Percentiles rank a stretch among this genome's conserved stretches.
Evolutionary conservation across 2,797 vertebrate species (phyloP).

Genomic region (Buphagus erythrorhynchus): DNA sequence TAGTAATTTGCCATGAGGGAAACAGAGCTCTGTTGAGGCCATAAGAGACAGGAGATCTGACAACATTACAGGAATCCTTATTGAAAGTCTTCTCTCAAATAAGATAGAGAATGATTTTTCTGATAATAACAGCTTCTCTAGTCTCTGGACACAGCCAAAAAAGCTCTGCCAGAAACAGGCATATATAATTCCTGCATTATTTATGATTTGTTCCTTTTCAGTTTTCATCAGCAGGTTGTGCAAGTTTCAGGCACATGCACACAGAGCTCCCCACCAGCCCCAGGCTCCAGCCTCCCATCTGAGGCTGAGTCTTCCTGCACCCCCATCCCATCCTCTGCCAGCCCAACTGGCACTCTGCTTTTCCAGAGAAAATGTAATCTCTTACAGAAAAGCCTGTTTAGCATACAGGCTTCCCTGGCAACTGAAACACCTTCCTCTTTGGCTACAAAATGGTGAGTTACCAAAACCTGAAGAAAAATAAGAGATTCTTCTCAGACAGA

Average conservation of each 20-base stretch:
- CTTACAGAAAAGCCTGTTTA: not conserved
- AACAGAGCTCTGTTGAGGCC: not conserved
- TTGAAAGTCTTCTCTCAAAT: not conserved
- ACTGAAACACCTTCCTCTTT: not conserved
- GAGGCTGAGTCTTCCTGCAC: not conserved
- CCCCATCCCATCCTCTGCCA: not conserved
- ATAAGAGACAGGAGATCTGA: not conserved
- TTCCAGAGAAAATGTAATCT: not conserved
- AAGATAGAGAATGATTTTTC: not conserved
- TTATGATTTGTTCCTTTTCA: not conserved
- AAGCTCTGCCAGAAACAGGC: not conserved
- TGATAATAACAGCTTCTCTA: not conserved
- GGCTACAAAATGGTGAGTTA: not conserved
- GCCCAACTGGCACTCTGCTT: fast-evolving
- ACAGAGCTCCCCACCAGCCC: not conserved
- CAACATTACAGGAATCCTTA: not conserved
- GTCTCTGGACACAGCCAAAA: not conserved
- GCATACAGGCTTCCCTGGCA: not conserved
- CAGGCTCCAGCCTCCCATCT: not conserved
- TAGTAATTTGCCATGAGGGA: not conserved
- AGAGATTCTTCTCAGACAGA: not conserved
- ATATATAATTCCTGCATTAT: conserved; percentile 5
- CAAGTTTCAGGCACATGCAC: not conserved
- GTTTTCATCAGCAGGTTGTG: not conserved
- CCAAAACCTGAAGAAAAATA: not conserved